Evolutionary conservation across 2,888 invertebrate genomes (phyloP), one percentile per base, ranked within the genome.

Genomic region (Noctua pronuba): DNA sequence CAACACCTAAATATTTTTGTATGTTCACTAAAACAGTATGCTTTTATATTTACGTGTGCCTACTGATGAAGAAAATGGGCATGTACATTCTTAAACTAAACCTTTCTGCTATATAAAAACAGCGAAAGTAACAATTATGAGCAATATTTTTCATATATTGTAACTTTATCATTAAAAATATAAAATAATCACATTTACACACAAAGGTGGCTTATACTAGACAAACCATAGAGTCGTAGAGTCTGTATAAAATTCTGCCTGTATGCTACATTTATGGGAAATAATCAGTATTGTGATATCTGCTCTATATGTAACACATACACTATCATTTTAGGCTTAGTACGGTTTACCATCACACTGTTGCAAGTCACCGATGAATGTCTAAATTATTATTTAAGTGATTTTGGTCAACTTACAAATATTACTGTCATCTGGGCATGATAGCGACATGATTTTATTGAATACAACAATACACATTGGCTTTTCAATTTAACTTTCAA

Each of bases 261-360:
- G n/a, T 62, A 38, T 7, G 52, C 82, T 55, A 35, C 52, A 75
- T 1, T 66, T 35, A 65, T 41, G 24, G 58, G 21, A 46, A 44
- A 75, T 52, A 68, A 72, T 62, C 86, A 83, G 77, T 86, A 83
- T 86, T 86, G 83, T 83, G 86, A 75, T 86, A 75, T 62, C 58
- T 49, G 5, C 24, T 66, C 52, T 55, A 64, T 49, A 80, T 49
- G n/a, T 41, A 78, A 66, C 65, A 65, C 41, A 28, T 38, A 79
- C 28, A 64, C 28, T 35, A 58, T 70, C 49, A 66, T 65, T 38
- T n/a, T 60, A 62, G 84, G 24, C 46, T 55, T 78, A 79, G 28
- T 84, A 70, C 71, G 82, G 66, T 79, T 79, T 58, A 24, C 2
- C 4, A n/a, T 24, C 46, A 46, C 46, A 28, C 5, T 49, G 8